phyloP scores from a whole-genome alignment of 2,888 invertebrate species.

The Euzetes globulus region DNA sequence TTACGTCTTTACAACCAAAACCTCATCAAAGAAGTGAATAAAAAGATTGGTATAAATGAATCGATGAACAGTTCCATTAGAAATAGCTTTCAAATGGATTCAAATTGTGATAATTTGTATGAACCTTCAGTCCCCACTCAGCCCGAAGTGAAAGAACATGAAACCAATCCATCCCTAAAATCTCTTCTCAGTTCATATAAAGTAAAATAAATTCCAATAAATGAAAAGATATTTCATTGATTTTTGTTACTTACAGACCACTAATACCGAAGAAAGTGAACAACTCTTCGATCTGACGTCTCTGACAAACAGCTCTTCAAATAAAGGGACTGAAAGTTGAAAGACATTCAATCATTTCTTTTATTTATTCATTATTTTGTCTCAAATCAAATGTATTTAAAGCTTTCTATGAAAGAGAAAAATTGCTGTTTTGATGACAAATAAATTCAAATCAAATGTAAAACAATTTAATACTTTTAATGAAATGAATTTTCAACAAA shows the following conservation, averaged over 20 bases:
- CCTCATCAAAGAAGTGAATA: background rate
- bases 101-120: background rate
- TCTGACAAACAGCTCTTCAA: background rate
- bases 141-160: background rate
- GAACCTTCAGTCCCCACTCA: background rate
- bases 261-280: background rate
- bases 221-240: background rate
- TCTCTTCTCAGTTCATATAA: slow-evolving; percentile 17
- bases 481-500: background rate
- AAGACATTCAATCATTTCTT: background rate
- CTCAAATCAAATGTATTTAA: too few relatives aligned
- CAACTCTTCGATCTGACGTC: slow-evolving; percentile 16
- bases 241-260: background rate
- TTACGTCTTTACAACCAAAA: slow-evolving; percentile 2
- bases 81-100: background rate
- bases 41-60: slow-evolving; percentile 14
- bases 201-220: background rate
- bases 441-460: too few relatives aligned
- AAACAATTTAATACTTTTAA: too few relatives aligned
- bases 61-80: background rate
- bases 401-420: too few relatives aligned
- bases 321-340: background rate
- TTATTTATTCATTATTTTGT: too few relatives aligned
- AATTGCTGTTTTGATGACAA: too few relatives aligned
- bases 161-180: slow-evolving; percentile 6